Evolutionary conservation across 1,140 invertebrate genomes (phyloP).

Genomic region (Protaetia brevitarsis): DNA sequence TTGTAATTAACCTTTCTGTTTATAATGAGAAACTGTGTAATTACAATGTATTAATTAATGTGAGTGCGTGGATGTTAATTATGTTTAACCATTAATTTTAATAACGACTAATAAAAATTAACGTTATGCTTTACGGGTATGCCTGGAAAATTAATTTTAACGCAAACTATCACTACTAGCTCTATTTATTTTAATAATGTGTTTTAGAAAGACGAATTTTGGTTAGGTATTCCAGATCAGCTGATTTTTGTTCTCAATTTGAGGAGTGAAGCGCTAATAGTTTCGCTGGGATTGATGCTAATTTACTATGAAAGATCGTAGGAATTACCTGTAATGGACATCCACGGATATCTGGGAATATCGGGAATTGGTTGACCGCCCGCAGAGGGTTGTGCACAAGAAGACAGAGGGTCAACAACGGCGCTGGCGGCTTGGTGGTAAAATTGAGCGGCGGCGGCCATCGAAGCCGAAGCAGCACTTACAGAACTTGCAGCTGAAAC

Average conservation of each 20-base stretch:
- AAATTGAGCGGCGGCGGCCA: slow-evolving; percentile 80
- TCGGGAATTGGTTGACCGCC: slow-evolving; percentile 75
- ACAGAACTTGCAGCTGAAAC: slow-evolving; percentile 58
- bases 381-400: slow-evolving; percentile 62
- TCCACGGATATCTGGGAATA: slow-evolving; percentile 93
- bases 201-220: too few relatives aligned
- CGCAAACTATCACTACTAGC: too few relatives aligned
- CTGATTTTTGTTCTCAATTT: too few relatives aligned
- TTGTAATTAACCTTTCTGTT: not conserved
- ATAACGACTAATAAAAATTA: not conserved
- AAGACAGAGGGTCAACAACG: slow-evolving; percentile 62
- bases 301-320: not conserved
- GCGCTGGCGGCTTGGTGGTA: slow-evolving; percentile 77
- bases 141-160: too few relatives aligned
- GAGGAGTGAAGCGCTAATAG: too few relatives aligned
- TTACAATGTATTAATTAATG: not conserved
- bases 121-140: too few relatives aligned
- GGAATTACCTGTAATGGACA: slow-evolving; percentile 91
- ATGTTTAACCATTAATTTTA: not conserved
- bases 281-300: too few relatives aligned
- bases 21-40: not conserved
- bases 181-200: too few relatives aligned
- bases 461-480: slow-evolving; percentile 69
- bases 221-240: too few relatives aligned
- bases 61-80: not conserved